phyloP scores from a whole-genome alignment of 2,797 vertebrate species.

The Aselliscus stoliczkanus region DNA sequence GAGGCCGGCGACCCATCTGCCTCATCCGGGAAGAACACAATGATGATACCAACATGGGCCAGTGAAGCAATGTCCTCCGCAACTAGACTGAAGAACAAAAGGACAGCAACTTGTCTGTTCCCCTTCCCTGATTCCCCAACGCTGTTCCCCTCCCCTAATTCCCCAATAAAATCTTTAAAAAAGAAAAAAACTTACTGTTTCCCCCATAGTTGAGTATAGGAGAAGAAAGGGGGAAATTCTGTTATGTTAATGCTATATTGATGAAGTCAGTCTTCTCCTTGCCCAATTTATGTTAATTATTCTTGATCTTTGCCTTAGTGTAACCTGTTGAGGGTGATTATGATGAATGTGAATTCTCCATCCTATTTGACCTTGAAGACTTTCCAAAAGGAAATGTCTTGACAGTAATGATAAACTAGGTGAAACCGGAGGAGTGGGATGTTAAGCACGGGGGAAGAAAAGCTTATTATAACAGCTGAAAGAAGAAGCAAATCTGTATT shows the following conservation, averaged over 20 bases:
- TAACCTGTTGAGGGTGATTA: background rate
- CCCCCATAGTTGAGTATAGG: background rate
- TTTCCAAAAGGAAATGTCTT: background rate
- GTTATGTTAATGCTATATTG: background rate
- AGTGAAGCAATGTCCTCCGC: no score
- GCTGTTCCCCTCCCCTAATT: no score
- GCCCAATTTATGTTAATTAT: background rate
- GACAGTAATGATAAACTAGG: background rate
- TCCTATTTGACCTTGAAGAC: conserved; percentile 6
- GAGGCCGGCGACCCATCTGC: no score
- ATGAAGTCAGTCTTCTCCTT: background rate
- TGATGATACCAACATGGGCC: no score
- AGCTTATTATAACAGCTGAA: conserved; percentile 67
- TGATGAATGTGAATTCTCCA: background rate
- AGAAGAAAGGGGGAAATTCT: background rate
- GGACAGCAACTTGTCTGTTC: no score
- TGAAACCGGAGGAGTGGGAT: background rate
- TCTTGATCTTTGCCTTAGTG: background rate
- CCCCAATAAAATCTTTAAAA: no score
- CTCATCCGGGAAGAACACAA: no score
- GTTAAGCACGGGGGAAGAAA: background rate
- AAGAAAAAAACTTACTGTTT: background rate
- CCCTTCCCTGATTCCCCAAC: no score
- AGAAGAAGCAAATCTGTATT: conserved; percentile 80
- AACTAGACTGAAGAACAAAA: no score